Conservation (phyloP, 2,797 vertebrate species). For the Megaceryle alcyon region DNA sequence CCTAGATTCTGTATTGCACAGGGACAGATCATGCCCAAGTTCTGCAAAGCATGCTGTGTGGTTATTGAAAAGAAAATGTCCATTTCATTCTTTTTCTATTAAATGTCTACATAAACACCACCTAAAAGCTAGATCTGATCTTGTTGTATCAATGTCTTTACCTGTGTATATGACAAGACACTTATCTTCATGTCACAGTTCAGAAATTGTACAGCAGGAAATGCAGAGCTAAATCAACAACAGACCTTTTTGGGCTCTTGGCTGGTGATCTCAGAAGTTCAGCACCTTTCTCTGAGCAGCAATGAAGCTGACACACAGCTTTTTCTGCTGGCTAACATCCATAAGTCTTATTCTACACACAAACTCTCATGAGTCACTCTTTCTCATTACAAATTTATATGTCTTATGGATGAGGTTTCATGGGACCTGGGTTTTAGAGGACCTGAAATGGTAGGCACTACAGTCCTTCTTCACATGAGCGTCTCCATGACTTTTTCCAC, state of each 20-base stretch:
- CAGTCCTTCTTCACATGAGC: fast-evolving
- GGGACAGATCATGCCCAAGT: background rate
- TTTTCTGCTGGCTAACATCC: background rate
- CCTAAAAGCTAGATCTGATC: background rate
- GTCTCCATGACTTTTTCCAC: background rate
- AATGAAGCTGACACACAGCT: fast-evolving
- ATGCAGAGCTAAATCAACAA: background rate
- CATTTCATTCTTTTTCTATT: background rate
- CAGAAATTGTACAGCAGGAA: background rate
- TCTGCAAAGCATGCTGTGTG: background rate
- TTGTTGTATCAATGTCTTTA: background rate
- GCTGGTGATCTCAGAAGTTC: background rate
- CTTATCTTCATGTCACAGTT: background rate
- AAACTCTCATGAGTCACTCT: background rate
- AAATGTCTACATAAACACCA: background rate
- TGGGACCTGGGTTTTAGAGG: background rate
- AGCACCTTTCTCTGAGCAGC: background rate
- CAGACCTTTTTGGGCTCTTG: background rate
- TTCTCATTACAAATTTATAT: background rate
- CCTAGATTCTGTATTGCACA: background rate
- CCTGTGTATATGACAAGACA: background rate
- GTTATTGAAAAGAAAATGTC: background rate
- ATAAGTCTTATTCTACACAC: background rate
- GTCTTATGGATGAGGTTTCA: background rate
- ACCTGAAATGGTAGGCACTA: background rate